These are phyloP conservation scores for Pithys albifrons DNA, from an alignment of 2,113 vertebrate genomes.

Conservation along the genomic window DNA sequence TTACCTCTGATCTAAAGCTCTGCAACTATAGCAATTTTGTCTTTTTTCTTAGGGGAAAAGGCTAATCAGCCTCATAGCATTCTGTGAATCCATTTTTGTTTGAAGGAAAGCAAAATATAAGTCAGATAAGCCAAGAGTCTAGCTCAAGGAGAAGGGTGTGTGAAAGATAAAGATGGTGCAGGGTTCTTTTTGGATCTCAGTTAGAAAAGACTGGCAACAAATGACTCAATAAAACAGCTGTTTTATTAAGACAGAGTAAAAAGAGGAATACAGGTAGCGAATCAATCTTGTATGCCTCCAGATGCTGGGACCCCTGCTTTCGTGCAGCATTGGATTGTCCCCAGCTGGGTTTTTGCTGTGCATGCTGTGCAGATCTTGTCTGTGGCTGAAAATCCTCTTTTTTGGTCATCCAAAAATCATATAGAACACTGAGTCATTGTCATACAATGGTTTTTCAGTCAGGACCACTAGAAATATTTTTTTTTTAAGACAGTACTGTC, in stretches of 20 bases:
- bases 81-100: background rate
- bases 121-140: background rate
- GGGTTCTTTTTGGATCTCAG: background rate
- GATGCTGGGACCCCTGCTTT: background rate
- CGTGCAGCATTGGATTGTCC: background rate
- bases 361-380: fast-evolving
- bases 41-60: background rate
- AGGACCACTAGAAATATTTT: background rate
- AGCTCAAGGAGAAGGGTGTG: background rate
- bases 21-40: background rate
- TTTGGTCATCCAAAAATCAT: background rate
- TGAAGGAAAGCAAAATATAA: background rate
- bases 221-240: background rate
- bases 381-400: background rate
- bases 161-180: background rate
- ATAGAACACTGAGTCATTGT: background rate
- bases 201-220: background rate
- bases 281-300: background rate
- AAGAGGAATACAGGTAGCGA: background rate
- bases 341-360: background rate
- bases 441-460: background rate
- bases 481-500: background rate
- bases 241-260: background rate
- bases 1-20: background rate
- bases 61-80: background rate